A percentile compares a stretch with the other conserved stretches of the same genome.
phyloP scores from a whole-genome alignment of 2,888 invertebrate species.

The Tiliacea aurago region DNA sequence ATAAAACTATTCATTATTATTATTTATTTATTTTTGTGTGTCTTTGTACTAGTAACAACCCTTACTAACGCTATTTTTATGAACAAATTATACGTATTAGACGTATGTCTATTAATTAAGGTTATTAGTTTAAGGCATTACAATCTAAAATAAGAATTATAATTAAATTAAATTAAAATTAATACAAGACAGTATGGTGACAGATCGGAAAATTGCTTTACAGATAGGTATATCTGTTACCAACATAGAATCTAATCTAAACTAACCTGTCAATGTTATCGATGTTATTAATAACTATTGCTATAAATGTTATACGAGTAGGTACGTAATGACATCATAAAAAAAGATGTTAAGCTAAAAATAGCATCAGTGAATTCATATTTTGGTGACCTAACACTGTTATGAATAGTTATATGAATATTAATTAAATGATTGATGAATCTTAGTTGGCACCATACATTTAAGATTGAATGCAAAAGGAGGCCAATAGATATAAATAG shows the following conservation, averaged over 20 bases:
- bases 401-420: slow-evolving; percentile 27
- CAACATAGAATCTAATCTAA: not conserved
- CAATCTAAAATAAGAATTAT: too few relatives aligned
- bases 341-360: not conserved
- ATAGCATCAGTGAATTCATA: not conserved
- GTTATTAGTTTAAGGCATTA: not conserved
- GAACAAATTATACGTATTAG: too few relatives aligned
- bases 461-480: slow-evolving; percentile 15
- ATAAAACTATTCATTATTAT: too few relatives aligned
- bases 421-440: not conserved
- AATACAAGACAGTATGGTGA: not conserved
- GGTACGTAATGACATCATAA: too few relatives aligned
- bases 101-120: too few relatives aligned
- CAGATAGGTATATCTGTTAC: not conserved
- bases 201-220: not conserved
- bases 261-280: not conserved
- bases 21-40: too few relatives aligned
- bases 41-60: too few relatives aligned
- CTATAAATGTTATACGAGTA: not conserved
- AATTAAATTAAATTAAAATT: too few relatives aligned
- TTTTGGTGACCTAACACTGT: slow-evolving; percentile 11
- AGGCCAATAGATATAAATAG: not conserved
- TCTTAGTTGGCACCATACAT: not conserved
- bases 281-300: not conserved
- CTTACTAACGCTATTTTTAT: too few relatives aligned